A percentile compares a stretch with the other conserved stretches of the same genome.
phyloP scores from a whole-genome alignment of 2,888 invertebrate genomes.

The Orthosia gothica region DNA sequence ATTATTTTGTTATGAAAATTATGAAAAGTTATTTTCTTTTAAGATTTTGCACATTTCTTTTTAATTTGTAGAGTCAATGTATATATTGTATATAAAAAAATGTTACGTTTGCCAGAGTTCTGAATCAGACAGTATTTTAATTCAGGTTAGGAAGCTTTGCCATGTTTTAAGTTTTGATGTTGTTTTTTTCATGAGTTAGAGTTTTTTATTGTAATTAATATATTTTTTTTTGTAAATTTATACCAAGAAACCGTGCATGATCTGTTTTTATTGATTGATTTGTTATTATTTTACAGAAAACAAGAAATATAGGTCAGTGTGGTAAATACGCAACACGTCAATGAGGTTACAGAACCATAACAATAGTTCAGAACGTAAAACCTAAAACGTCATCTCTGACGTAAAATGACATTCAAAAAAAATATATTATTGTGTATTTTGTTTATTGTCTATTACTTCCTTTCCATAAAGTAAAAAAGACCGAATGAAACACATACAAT shows the following conservation, averaged over 20 bases:
- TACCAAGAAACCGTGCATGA: too few relatives aligned
- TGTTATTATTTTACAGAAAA: neutral
- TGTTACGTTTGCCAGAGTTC: neutral
- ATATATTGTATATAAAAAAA: neutral
- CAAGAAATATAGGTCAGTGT: slow-evolving; percentile 20
- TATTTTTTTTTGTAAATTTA: too few relatives aligned
- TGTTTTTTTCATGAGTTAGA: too few relatives aligned
- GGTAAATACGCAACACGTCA: slow-evolving; percentile 28
- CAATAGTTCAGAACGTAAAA: slow-evolving; percentile 5
- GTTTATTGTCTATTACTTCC: neutral
- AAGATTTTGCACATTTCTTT: too few relatives aligned
- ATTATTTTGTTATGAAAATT: too few relatives aligned
- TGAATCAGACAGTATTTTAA: slow-evolving; percentile 3
- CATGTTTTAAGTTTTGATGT: too few relatives aligned
- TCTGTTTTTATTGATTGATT: too few relatives aligned
- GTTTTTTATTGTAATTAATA: neutral
- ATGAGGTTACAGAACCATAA: slow-evolving; percentile 5
- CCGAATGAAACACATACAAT: too few relatives aligned
- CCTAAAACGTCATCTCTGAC: slow-evolving; percentile 35
- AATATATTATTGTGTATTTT: neutral
- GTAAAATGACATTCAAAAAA: slow-evolving; percentile 3
- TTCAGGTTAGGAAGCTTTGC: neutral
- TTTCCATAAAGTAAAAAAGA: slow-evolving; percentile 1
- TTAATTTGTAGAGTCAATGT: neutral
- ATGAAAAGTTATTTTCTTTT: neutral